Evolutionary conservation across 2,888 invertebrate genomes (phyloP), one percentile per base, ranked within the genome.

Genomic region (Ditula angustiorana): DNA sequence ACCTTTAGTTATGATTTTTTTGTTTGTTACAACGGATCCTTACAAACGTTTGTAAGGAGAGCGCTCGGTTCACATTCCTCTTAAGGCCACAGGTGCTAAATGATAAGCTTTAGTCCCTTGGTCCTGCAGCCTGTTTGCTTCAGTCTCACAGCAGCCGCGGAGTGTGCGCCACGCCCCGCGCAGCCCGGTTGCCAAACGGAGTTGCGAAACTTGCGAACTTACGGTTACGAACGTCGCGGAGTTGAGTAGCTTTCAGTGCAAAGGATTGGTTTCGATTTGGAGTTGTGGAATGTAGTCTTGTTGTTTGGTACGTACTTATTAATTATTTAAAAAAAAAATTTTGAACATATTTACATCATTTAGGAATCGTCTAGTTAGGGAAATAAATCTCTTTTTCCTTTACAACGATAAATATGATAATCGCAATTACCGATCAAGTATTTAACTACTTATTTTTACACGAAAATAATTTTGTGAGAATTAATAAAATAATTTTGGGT

Each of bases 81-180:
- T n/a, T n/a, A n/a, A n/a, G n/a, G n/a, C n/a, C n/a, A n/a, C n/a
- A n/a, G n/a, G n/a, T n/a, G n/a, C n/a, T n/a, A n/a, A n/a, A n/a
- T n/a, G n/a, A n/a, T n/a, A n/a, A n/a, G n/a, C n/a, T n/a, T n/a
- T n/a, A n/a, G n/a, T n/a, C n/a, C n/a, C n/a, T n/a, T n/a, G n/a
- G 1, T n/a, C 1, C 5, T 11, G 4, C 37, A 0, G 16, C 37
- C 13, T 13, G 37, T 78, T 74, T 60, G 52, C 65, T 72, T 68
- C 69, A 52, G 52, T 49, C 47, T 49, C 37, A 28, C 19, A 52
- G 62, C 10, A 49, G 56, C 37, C 62, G 62, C 30, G 57, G 62
- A 62, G 62, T 62, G 62, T 57, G 61, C 53, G 23, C 10, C 49
- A 16, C 57, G 62, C 13, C 50, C n/a, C n/a, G n/a, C n/a, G 50